Evolutionary conservation across 1,140 invertebrate genomes (phyloP), one percentile per base, ranked within the genome.

Genomic region (Drosophila sulfurigaster): DNA sequence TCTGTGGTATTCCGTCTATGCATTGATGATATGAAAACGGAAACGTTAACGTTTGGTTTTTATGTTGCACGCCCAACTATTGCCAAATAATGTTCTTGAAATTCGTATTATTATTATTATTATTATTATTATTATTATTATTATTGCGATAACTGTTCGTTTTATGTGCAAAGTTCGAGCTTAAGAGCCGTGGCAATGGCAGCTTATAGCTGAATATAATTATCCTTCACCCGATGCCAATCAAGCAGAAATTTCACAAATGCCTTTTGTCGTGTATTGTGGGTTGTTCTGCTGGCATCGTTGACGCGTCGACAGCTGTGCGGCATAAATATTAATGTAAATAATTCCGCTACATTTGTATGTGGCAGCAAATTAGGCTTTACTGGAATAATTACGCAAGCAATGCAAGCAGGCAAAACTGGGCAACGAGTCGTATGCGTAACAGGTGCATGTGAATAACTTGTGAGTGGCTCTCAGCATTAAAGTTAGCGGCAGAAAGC

Each of bases 201-300:
- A 64, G 69, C 83, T 59, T 59, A 80, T 74, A 81, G 70, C 80
- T 85, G 78, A 81, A 89, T 89, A 90, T 89, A 89, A 89, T 85
- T 89, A 89, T 87, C 60, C 45, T 28, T 13, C 25, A 20, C 11
- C 16, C 51, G 51, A 16, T 54, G 58, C 67, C 67, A 66, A 66
- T 66, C 45, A 58, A 46, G 1, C 16, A 41, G 48, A 70, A 54
- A 15, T 63, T 43, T 25, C 3, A 13, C 7, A 43, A 59, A 41
- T 59, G 49, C n/a, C n/a, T 28, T 52, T 28, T 16, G 28, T 65
- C 35, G 35, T 54, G 46, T 73, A 54, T 45, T 70, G 25, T 35
- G 35, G 30, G 2, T 58, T 46, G 30, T 54, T 38, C 4, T 13
- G 3, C 11, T 43, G 1, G 13, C 5, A 43, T 38, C 35, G 28